Conservation (phyloP, 2,113 vertebrate species). For the Megatriorchis doriae region DNA sequence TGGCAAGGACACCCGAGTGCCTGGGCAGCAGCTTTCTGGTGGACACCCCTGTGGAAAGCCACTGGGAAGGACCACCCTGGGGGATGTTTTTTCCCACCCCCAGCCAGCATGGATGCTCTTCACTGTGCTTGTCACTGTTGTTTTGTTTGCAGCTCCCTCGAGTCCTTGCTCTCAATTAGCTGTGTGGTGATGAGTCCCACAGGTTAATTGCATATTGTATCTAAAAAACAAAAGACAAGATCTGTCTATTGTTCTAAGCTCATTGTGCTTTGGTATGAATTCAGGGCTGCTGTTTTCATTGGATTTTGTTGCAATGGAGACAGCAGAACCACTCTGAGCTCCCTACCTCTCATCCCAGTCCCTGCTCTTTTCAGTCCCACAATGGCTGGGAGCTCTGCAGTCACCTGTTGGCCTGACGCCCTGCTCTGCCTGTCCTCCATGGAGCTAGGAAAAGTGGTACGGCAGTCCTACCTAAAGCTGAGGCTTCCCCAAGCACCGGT, state of each 20-base stretch:
- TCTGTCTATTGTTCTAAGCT: not conserved
- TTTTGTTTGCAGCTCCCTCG: not conserved
- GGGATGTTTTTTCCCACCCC: not conserved
- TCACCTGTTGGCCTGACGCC: not conserved
- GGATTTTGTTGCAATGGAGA: not conserved
- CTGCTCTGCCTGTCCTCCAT: fast-evolving
- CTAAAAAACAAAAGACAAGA: not conserved
- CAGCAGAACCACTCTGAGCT: not conserved
- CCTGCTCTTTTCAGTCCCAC: not conserved
- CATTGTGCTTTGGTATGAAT: not conserved
- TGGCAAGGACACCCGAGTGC: fast-evolving
- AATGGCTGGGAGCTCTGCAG: not conserved
- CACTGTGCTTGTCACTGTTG: fast-evolving
- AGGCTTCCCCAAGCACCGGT: not conserved
- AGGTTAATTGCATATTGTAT: not conserved
- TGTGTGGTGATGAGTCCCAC: not conserved
- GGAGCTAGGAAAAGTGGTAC: not conserved
- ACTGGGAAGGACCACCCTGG: fast-evolving
- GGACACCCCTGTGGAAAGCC: not conserved
- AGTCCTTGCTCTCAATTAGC: not conserved
- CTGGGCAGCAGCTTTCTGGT: not conserved
- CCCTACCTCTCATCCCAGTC: not conserved
- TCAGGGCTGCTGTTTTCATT: not conserved
- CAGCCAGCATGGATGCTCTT: not conserved
- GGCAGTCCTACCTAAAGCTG: not conserved